Percentiles rank a stretch among this genome's conserved stretches.
Conservation (phyloP, 2,113 vertebrate species). For the Xyliphius kryptos region DNA sequence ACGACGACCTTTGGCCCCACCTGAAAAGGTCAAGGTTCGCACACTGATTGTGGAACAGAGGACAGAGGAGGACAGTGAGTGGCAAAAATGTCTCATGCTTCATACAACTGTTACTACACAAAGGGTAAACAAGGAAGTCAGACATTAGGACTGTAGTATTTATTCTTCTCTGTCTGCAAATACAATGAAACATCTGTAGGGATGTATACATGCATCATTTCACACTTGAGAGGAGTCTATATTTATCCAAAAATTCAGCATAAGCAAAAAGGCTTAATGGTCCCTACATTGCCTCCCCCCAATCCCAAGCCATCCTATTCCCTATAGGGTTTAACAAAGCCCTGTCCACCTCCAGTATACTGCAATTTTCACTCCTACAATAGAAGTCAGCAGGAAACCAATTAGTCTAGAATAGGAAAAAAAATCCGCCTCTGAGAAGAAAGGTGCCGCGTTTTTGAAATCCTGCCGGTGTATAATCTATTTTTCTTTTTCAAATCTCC, state of each 20-base stretch:
- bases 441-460: conserved; percentile 19
- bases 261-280: conserved; percentile 26
- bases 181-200: too few relatives aligned
- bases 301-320: too few relatives aligned
- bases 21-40: conserved; percentile 89
- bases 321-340: conserved; percentile 16
- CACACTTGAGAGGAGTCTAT: too few relatives aligned
- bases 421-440: neutral
- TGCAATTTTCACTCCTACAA: conserved; percentile 19
- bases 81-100: too few relatives aligned
- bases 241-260: too few relatives aligned
- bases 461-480: conserved; percentile 19
- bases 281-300: conserved; percentile 5
- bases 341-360: conserved; percentile 7
- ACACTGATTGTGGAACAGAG: conserved; percentile 84
- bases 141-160: too few relatives aligned
- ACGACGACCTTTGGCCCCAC: conserved; percentile 72
- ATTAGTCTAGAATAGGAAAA: conserved; percentile 24
- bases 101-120: too few relatives aligned
- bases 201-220: too few relatives aligned
- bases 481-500: neutral
- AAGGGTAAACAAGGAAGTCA: too few relatives aligned
- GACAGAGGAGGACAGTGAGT: conserved; percentile 92
- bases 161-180: too few relatives aligned
- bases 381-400: conserved; percentile 23